A percentile compares a stretch with the other conserved stretches of the same genome.
These are phyloP conservation scores for Dorcus hopei DNA, from an alignment of 2,888 invertebrate species.

Conservation along the genomic window DNA sequence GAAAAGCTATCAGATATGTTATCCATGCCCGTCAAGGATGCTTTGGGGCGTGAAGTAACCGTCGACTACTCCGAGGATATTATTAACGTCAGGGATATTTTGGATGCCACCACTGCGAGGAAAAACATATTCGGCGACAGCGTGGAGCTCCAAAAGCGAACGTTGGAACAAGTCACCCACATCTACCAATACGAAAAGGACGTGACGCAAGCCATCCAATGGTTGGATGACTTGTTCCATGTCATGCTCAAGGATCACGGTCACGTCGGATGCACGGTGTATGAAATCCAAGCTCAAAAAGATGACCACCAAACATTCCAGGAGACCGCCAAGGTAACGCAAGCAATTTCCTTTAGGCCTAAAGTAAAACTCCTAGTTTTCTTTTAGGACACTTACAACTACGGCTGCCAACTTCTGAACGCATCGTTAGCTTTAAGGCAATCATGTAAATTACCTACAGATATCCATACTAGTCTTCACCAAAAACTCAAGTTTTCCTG, in stretches of 20 bases:
- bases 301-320: conserved; percentile 73
- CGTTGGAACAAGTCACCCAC: conserved; percentile 74
- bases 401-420: conserved; percentile 73
- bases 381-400: conserved; percentile 73
- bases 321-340: conserved; percentile 70
- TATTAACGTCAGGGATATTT: conserved; percentile 66
- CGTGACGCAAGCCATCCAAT: conserved; percentile 69
- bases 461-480: conserved; percentile 56
- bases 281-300: conserved; percentile 72
- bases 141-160: conserved; percentile 71
- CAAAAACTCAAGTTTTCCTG: conserved; percentile 63
- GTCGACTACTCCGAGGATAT: conserved; percentile 72
- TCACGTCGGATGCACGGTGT: conserved; percentile 69
- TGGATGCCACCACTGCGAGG: conserved; percentile 66
- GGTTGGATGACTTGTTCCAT: conserved; percentile 73
- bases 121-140: conserved; percentile 72
- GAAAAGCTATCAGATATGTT: conserved; percentile 75
- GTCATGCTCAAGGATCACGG: conserved; percentile 67
- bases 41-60: conserved; percentile 66
- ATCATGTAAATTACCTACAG: conserved; percentile 63
- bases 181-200: conserved; percentile 75
- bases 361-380: not conserved
- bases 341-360: not conserved
- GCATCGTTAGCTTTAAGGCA: conserved; percentile 71
- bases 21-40: conserved; percentile 75